Conservation (phyloP, 2,113 vertebrate species). For the Neolamprologus falcicula region DNA sequence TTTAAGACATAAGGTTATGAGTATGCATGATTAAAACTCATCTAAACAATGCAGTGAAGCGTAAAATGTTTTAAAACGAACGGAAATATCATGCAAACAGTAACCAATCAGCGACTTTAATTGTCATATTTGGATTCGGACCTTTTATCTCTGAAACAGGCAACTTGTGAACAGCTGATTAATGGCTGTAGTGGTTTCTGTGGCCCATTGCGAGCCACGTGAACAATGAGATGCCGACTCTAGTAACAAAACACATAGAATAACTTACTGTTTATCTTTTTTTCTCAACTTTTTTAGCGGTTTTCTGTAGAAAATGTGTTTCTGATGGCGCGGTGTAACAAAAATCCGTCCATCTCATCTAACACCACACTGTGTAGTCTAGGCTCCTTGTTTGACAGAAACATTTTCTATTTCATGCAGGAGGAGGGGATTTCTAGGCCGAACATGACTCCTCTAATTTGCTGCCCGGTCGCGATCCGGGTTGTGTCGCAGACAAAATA, state of each 20-base stretch:
- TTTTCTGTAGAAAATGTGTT: background rate
- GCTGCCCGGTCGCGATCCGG: background rate
- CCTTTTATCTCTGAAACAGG: background rate
- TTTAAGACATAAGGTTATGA: background rate
- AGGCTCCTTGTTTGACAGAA: background rate
- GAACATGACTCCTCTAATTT: background rate
- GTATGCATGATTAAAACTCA: background rate
- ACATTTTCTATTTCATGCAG: background rate
- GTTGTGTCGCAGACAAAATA: background rate
- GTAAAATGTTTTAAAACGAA: background rate
- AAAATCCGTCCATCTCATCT: background rate
- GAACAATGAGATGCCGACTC: background rate
- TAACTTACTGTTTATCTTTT: background rate
- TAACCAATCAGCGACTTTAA: background rate
- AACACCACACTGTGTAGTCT: background rate
- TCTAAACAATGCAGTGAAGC: background rate
- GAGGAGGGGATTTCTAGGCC: background rate
- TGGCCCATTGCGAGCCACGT: background rate
- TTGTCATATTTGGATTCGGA: rapidly evolving
- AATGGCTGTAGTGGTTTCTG: background rate
- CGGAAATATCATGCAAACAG: rapidly evolving
- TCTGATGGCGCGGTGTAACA: background rate
- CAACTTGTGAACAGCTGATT: background rate
- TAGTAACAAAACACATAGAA: background rate
- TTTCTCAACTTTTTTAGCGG: rapidly evolving